phyloP scores from a whole-genome alignment of 2,888 invertebrate species.

The Lomographa bimaculata region DNA sequence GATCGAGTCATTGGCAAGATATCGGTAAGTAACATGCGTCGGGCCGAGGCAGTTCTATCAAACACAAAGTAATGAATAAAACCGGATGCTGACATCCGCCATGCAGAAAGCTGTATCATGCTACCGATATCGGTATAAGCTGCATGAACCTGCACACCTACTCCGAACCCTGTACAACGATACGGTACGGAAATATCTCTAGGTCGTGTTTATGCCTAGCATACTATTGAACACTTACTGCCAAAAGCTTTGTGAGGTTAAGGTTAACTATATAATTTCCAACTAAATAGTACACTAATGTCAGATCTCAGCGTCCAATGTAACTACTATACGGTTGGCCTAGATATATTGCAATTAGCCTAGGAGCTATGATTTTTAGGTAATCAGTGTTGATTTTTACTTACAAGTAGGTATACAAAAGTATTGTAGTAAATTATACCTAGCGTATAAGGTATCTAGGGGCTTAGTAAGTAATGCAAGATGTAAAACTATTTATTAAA shows the following conservation, averaged over 20 bases:
- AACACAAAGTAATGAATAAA: constrained; percentile 75
- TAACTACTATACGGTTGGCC: constrained; percentile 10
- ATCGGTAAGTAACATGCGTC: constrained; percentile 70
- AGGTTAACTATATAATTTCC: constrained; percentile 20
- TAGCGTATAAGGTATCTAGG: constrained; percentile 4
- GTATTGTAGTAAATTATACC: constrained; percentile 1
- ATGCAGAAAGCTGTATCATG: constrained; percentile 82
- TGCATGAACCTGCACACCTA: constrained; percentile 55
- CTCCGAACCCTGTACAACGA: constrained; percentile 15
- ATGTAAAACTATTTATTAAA: constrained; percentile 3
- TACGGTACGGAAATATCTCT: constrained; percentile 14
- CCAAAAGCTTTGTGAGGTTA: constrained; percentile 26
- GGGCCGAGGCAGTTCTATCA: constrained; percentile 80
- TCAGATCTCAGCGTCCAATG: constrained; percentile 14
- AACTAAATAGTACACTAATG: constrained; percentile 17
- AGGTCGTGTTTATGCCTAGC: constrained; percentile 18
- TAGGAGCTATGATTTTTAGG: constrained; percentile 1
- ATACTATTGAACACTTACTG: constrained; percentile 18
- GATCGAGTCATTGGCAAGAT: constrained; percentile 40
- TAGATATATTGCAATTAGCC: constrained; percentile 9
- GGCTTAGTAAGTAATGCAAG: constrained; percentile 4
- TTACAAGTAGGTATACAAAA: no score
- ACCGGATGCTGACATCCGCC: constrained; percentile 76
- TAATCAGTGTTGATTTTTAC: constrained; percentile 2
- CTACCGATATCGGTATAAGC: constrained; percentile 68